Evolutionary conservation across 2,888 invertebrate genomes (phyloP).

Genomic region (Drosophila lacicola): DNA sequence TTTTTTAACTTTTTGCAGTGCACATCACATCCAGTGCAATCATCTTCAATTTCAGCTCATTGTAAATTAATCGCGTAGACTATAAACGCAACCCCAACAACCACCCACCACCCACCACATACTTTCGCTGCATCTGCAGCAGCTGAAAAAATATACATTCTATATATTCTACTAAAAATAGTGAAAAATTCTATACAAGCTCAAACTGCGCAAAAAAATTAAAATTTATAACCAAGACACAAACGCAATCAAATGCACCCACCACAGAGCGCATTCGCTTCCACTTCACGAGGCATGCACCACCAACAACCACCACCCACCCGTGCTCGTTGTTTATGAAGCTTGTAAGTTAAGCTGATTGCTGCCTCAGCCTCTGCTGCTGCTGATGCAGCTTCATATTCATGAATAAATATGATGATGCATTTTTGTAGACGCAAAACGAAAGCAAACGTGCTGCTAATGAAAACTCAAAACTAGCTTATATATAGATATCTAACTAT

Average conservation of each 20-base stretch:
- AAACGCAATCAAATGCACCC: slow-evolving; percentile 71
- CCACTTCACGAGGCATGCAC: slow-evolving; percentile 39
- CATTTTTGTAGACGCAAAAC: slow-evolving; percentile 26
- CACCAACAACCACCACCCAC: not conserved
- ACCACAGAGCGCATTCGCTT: slow-evolving; percentile 23
- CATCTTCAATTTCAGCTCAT: slow-evolving; percentile 80
- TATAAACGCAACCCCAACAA: slow-evolving; percentile 7
- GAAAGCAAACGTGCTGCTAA: slow-evolving; percentile 42
- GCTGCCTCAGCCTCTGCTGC: slow-evolving; percentile 31
- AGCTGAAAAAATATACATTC: not conserved
- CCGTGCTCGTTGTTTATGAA: slow-evolving; percentile 59
- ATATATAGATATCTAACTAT: not conserved
- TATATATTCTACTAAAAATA: slow-evolving; percentile 16
- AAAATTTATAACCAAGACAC: slow-evolving; percentile 74
- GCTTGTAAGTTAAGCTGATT: slow-evolving; percentile 77
- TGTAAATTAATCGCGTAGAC: slow-evolving; percentile 72
- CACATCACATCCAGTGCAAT: slow-evolving; percentile 61
- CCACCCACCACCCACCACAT: not conserved
- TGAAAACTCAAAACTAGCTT: slow-evolving; percentile 36
- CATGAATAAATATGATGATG: slow-evolving; percentile 69
- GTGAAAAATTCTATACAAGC: slow-evolving; percentile 25
- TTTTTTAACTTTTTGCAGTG: slow-evolving; percentile 3
- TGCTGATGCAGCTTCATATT: slow-evolving; percentile 46
- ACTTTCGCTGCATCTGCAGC: not conserved
- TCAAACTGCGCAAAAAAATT: slow-evolving; percentile 47